These are phyloP conservation scores for Oncorhynchus nerka DNA, from an alignment of 2,113 vertebrate genomes.

Conservation along the genomic window DNA sequence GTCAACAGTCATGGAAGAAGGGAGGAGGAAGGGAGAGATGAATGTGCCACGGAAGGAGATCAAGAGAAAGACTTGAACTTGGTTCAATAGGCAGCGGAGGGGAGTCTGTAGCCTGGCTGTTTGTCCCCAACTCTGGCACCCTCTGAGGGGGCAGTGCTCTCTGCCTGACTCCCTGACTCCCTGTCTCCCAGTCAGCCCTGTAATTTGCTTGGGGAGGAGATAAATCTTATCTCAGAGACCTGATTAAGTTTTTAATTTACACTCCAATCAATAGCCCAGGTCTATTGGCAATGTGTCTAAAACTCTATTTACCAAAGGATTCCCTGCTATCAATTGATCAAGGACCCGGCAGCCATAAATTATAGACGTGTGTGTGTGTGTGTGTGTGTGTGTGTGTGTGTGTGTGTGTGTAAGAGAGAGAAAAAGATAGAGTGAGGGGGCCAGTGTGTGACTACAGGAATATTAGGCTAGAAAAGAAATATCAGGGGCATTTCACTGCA, in stretches of 20 bases:
- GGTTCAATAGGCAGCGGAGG: background rate
- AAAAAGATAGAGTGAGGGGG: conserved; percentile 19
- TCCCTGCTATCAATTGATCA: conserved; percentile 99
- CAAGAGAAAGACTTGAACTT: background rate
- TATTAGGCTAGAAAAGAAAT: conserved; percentile 48
- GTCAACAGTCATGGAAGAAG: conserved; percentile 14
- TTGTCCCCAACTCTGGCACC: conserved; percentile 41
- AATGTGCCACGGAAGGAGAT: background rate
- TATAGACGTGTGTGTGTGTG: conserved; percentile 56
- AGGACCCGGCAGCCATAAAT: conserved; percentile 96
- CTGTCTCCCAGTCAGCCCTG: conserved; percentile 69
- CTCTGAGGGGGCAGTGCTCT: conserved; percentile 44
- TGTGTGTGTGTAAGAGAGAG: background rate
- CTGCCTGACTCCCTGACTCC: conserved; percentile 35
- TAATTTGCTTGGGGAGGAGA: conserved; percentile 79
- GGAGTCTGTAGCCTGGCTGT: conserved; percentile 6
- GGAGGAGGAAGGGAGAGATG: background rate
- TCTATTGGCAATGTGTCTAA: conserved; percentile 99
- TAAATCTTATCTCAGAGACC: conserved; percentile 85
- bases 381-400: background rate
- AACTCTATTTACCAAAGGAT: conserved; percentile 99
- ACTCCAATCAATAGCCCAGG: conserved; percentile 98
- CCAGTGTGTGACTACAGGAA: conserved; percentile 35
- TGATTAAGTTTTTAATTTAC: conserved; percentile 99
- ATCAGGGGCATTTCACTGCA: conserved; percentile 39